Base-by-base conservation (phyloP, 2,888 invertebrate genomes). In the Volucella bombylans region DNA sequence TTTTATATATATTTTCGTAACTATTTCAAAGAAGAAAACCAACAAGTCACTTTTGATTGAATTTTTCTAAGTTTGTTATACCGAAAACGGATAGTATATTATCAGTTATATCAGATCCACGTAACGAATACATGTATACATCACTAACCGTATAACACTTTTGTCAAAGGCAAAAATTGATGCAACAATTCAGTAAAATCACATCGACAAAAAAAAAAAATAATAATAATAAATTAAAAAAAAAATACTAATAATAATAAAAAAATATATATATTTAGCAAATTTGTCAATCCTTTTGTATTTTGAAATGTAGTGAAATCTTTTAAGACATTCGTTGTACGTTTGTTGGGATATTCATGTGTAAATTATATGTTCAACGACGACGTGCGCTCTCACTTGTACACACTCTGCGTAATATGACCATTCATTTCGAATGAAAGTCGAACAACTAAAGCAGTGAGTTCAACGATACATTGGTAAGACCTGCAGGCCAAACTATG, bases 341-440 rank as follows among this genome's bases (percentile, higher is more conserved):
- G 47, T 39, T 52, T 52, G 41, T 6, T 65, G 39, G 45, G 57
- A 49, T 41, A 57, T 59, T 69, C 57, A 59, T 47, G 47, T 38
- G 57, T 67, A n/a, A 52, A 65, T 65, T 54, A 31, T 52, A 10
- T 45, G 10, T 14, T 43, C 31, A 41, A 69, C 64, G 71, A 65
- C 71, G 71, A 57, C 39, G 49, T 52, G 23, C 39, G 15, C 23
- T 67, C 23, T 38, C 67, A 59, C 49, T 73, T 69, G 54, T 49
- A 12, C 54, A 57, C 65, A 62, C 65, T 76, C 31, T 76, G 69
- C 23, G 65, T 62, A 39, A 82, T 45, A 57, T 78, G 72, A 77
- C 77, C 72, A 72, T 78, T 82, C 82, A 73, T 72, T 73, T 67
- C 65, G 64, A 68, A 62, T 64, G 78, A 82, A 77, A 64, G 72